These are phyloP conservation scores for Dendrolimus kikuchii DNA, from an alignment of 1,140 invertebrate species.

Conservation along the genomic window DNA sequence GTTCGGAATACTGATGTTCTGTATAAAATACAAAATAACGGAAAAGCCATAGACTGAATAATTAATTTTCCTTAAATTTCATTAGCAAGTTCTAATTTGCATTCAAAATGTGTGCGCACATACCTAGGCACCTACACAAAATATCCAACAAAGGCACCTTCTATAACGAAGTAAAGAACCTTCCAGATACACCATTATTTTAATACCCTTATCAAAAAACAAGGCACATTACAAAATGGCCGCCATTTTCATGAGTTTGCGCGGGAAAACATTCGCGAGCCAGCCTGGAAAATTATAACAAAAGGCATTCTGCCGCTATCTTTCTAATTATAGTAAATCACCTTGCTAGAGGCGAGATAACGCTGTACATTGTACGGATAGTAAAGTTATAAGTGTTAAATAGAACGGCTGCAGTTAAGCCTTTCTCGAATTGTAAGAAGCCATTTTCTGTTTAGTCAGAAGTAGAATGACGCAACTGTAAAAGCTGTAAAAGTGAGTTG, in stretches of 20 bases:
- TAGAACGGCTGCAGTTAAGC: slow-evolving; percentile 30
- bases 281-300: slow-evolving; percentile 71
- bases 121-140: slow-evolving; percentile 46
- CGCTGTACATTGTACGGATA: slow-evolving; percentile 34
- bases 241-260: slow-evolving; percentile 63
- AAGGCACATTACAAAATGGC: slow-evolving; percentile 69
- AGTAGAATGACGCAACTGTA: slow-evolving; percentile 27
- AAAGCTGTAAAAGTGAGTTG: slow-evolving; percentile 21
- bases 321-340: slow-evolving; percentile 75
- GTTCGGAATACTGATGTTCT: slow-evolving; percentile 1
- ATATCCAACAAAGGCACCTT: slow-evolving; percentile 23
- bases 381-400: slow-evolving; percentile 44
- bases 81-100: slow-evolving; percentile 57
- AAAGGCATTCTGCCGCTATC: slow-evolving; percentile 71
- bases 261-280: slow-evolving; percentile 60
- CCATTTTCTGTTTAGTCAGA: slow-evolving; percentile 23
- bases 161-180: slow-evolving; percentile 48
- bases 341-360: slow-evolving; percentile 70
- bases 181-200: slow-evolving; percentile 61
- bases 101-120: slow-evolving; percentile 60
- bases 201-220: slow-evolving; percentile 72
- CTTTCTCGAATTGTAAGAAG: slow-evolving; percentile 32
- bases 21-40: slow-evolving; percentile 5
- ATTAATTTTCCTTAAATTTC: slow-evolving; percentile 33
- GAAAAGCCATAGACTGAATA: slow-evolving; percentile 4